A percentile compares a stretch with the other conserved stretches of the same genome.
Conservation (phyloP, 2,888 invertebrate species). For the Gari tellinella region DNA sequence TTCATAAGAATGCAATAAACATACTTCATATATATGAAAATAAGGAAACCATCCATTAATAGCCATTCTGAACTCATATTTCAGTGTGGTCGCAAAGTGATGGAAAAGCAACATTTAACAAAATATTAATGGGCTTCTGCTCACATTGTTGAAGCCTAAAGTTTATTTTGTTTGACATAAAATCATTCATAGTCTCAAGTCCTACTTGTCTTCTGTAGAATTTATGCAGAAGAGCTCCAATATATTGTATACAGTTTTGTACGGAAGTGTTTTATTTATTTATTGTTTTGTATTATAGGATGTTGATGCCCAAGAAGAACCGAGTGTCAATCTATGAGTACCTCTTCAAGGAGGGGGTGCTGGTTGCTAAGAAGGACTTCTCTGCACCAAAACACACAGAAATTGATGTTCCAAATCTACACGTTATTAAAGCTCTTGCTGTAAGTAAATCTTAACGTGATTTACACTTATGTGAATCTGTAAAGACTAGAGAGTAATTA, state of each 20-base stretch:
- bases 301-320: conserved; percentile 99
- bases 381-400: conserved; percentile 99
- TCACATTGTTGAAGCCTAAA: too few relatives aligned
- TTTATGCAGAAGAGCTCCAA: too few relatives aligned
- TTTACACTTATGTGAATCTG: too few relatives aligned
- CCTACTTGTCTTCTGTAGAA: too few relatives aligned
- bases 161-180: too few relatives aligned
- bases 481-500: too few relatives aligned
- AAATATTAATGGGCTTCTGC: not conserved
- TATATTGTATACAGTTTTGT: too few relatives aligned
- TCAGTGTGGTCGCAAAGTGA: conserved; percentile 46
- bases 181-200: too few relatives aligned
- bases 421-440: conserved; percentile 99
- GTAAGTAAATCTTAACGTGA: conserved; percentile 84
- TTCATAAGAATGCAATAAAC: too few relatives aligned
- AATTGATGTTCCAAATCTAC: conserved; percentile 97
- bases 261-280: too few relatives aligned
- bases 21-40: too few relatives aligned
- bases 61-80: conserved; percentile 34
- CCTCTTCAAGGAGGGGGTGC: conserved; percentile 99
- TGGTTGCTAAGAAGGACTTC: conserved; percentile 99
- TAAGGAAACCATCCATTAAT: conserved; percentile 53
- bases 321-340: conserved; percentile 98
- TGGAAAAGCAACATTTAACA: conserved; percentile 24
- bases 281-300: conserved; percentile 88